Evolutionary conservation across 2,888 invertebrate species (phyloP).

Genomic region (Drosophila barbarae): DNA sequence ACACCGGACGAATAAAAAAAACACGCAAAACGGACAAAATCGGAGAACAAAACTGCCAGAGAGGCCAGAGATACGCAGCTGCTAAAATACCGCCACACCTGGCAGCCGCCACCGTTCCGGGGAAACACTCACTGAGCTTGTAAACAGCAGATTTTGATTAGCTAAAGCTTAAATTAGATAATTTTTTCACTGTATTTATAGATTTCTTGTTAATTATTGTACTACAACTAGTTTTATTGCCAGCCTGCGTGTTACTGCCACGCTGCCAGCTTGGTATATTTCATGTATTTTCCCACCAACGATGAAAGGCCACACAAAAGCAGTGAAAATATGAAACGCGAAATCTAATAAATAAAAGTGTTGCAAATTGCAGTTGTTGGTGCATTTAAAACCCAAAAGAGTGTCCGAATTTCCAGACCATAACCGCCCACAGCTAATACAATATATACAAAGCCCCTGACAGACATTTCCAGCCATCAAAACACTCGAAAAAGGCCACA

Average conservation of each 20-base stretch:
- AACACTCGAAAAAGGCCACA: constrained; percentile 17
- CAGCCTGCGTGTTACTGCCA: not conserved
- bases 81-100: not conserved
- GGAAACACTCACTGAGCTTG: not conserved
- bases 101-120: not conserved
- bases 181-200: fast-evolving
- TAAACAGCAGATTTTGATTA: not conserved
- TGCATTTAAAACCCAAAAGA: constrained; percentile 42
- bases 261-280: constrained; percentile 15
- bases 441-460: constrained; percentile 4
- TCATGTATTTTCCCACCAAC: constrained; percentile 9
- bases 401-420: constrained; percentile 20
- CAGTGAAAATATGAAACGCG: constrained; percentile 41
- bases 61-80: not conserved
- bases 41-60: constrained; percentile 25
- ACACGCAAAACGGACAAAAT: constrained; percentile 12
- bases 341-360: constrained; percentile 36
- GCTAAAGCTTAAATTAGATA: not conserved
- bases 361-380: constrained; percentile 35
- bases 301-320: constrained; percentile 33
- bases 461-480: constrained; percentile 10
- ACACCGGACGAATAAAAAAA: constrained; percentile 11
- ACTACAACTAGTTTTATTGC: not conserved
- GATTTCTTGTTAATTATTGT: not conserved
- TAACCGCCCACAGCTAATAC: constrained; percentile 13